These are phyloP conservation scores for Neodontobutis hainanensis DNA, from an alignment of 2,113 vertebrate species.

Conservation along the genomic window DNA sequence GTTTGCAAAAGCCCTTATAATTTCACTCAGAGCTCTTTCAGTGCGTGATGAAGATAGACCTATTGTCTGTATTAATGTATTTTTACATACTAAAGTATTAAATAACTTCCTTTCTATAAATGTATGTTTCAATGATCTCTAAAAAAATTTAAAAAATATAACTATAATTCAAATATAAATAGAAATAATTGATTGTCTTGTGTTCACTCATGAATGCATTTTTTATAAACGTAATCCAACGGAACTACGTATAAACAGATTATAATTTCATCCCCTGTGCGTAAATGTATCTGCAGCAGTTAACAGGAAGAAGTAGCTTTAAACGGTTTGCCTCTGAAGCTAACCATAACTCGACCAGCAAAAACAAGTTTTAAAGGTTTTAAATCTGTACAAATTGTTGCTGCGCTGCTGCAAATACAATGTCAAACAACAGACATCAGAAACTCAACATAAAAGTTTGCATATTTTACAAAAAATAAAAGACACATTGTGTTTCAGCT, in stretches of 20 bases:
- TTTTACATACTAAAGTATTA: slow-evolving; percentile 52
- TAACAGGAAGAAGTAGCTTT: slow-evolving; percentile 77
- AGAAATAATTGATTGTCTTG: slow-evolving; percentile 79
- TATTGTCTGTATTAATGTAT: slow-evolving; percentile 28
- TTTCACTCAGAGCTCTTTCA: slow-evolving; percentile 19
- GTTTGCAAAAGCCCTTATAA: slow-evolving; percentile 6
- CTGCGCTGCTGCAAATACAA: slow-evolving; percentile 71
- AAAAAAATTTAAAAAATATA: slow-evolving; percentile 65
- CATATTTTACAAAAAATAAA: slow-evolving; percentile 80
- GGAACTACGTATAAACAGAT: slow-evolving; percentile 51
- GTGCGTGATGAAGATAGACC: slow-evolving; percentile 1
- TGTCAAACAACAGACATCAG: slow-evolving; percentile 74
- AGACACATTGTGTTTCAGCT: slow-evolving; percentile 78
- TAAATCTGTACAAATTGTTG: slow-evolving; percentile 77
- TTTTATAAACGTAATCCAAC: slow-evolving; percentile 17
- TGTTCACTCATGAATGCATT: slow-evolving; percentile 60
- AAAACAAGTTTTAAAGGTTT: slow-evolving; percentile 49
- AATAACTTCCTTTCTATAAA: slow-evolving; percentile 63
- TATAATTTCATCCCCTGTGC: slow-evolving; percentile 38
- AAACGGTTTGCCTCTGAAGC: slow-evolving; percentile 72
- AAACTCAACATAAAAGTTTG: slow-evolving; percentile 74
- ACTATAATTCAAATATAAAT: slow-evolving; percentile 76
- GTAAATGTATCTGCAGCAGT: slow-evolving; percentile 60
- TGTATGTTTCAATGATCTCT: slow-evolving; percentile 54
- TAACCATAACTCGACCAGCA: slow-evolving; percentile 58